phyloP scores from a whole-genome alignment of 2,113 vertebrate genomes.

The Emberiza fucata region DNA sequence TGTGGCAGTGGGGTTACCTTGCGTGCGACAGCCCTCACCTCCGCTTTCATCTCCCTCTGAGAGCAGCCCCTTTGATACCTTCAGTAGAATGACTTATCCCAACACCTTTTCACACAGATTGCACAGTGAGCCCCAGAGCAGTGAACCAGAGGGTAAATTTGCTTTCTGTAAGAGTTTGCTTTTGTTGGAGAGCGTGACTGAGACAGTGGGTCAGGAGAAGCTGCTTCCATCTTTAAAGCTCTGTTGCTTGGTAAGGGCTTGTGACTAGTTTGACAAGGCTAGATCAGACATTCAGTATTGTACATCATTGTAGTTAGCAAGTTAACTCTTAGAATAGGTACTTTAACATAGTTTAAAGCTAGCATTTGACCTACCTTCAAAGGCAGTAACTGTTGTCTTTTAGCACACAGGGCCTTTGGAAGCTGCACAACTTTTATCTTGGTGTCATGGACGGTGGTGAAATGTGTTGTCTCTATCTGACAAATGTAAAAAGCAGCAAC shows the following conservation, averaged over 20 bases:
- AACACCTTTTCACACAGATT: not conserved
- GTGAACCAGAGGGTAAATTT: not conserved
- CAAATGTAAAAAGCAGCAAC: not conserved
- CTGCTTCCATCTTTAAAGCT: not conserved
- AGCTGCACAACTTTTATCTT: not conserved
- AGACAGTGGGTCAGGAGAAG: not conserved
- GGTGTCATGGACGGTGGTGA: not conserved
- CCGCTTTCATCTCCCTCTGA: not conserved
- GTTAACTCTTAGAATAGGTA: conserved; percentile 1
- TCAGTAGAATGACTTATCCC: not conserved
- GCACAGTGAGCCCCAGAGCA: not conserved
- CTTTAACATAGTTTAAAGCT: conserved; percentile 17
- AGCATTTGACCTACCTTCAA: not conserved
- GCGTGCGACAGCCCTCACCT: not conserved
- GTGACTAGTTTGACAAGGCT: not conserved
- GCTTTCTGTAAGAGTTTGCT: not conserved
- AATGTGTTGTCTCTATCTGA: not conserved
- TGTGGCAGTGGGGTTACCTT: not conserved
- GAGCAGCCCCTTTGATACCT: not conserved
- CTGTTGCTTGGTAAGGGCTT: not conserved
- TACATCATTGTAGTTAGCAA: not conserved
- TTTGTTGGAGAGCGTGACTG: not conserved
- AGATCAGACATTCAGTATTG: not conserved
- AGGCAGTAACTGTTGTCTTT: conserved; percentile 5
- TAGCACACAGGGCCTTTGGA: not conserved